A percentile compares a stretch with the other conserved stretches of the same genome.
Evolutionary conservation across 2,113 vertebrate species (phyloP).

Genomic region (Urocolius indicus): DNA sequence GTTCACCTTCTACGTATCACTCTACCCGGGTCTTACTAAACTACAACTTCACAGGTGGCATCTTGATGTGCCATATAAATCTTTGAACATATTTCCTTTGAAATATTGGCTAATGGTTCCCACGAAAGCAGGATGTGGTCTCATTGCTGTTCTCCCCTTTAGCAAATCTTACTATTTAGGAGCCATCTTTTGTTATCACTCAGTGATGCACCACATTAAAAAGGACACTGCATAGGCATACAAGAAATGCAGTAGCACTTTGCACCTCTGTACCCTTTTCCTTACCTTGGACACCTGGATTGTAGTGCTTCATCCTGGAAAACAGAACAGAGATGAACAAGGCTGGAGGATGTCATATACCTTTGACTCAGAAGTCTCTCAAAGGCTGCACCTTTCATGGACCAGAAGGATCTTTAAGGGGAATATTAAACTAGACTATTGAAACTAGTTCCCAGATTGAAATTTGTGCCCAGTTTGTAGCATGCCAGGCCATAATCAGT

Average conservation of each 20-base stretch:
- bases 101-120: background rate
- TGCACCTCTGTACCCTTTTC: background rate
- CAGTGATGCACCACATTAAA: background rate
- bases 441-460: background rate
- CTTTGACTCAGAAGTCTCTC: background rate
- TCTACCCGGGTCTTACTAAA: background rate
- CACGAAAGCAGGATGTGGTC: background rate
- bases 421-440: background rate
- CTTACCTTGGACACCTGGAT: background rate
- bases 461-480: background rate
- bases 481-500: background rate
- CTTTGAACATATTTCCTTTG: background rate
- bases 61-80: background rate
- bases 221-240: background rate
- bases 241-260: background rate
- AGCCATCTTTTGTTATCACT: background rate
- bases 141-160: background rate
- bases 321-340: background rate
- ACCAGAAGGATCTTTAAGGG: background rate
- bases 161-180: background rate
- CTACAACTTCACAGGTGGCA: background rate
- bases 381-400: background rate
- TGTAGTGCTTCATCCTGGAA: background rate
- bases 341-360: background rate
- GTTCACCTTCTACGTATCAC: background rate